Base-by-base conservation (phyloP, 2,888 invertebrate genomes). In the Tiliacea citrago region DNA sequence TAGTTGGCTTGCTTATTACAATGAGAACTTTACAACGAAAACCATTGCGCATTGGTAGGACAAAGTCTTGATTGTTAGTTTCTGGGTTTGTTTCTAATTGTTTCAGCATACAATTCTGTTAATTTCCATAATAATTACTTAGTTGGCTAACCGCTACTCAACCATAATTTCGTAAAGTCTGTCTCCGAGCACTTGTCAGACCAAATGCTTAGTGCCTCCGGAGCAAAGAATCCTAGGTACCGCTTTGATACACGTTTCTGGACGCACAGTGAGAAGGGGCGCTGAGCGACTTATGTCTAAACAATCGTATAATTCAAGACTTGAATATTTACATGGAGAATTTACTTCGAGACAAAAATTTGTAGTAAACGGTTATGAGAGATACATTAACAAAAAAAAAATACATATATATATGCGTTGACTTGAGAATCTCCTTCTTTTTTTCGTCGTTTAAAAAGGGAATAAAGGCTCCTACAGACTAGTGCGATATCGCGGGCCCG, bases 1-100 rank as follows among this genome's bases (percentile, higher is more conserved):
- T 91, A 90, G 88, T 90, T 90, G 87, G 85, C 83, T 83, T 88
- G 88, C 79, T 82, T 81, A 84, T 85, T 89, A 91, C 90, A 91
- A 90, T 88, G 87, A 85, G 85, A 84, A 88, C 87, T 88, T 88
- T 90, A 90, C 75, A 70, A 79, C 73, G 74, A 83, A 81, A 81
- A 68, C 55, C 73, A 73, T 75, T 29, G 29, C 29, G 29, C 29
- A 29, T 3, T 58, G 60, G 65, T 60, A 71, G 68, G 65, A 77
- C 72, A 79, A 60, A 61, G 55, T 70, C 39, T 65, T 72, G 68
- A 82, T 83, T 85, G 83, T 82, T 78, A 39, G 69, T 65, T 82
- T 71, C 57, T 57, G 45, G 13, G 51, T 58, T 35, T 81, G 78
- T 29, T 71, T 16, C n/a, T 67, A 55, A 76, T 82, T 53, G 18